Evolutionary conservation across 2,113 vertebrate genomes (phyloP).

Genomic region (Rhinolophus ferrumequinum): DNA sequence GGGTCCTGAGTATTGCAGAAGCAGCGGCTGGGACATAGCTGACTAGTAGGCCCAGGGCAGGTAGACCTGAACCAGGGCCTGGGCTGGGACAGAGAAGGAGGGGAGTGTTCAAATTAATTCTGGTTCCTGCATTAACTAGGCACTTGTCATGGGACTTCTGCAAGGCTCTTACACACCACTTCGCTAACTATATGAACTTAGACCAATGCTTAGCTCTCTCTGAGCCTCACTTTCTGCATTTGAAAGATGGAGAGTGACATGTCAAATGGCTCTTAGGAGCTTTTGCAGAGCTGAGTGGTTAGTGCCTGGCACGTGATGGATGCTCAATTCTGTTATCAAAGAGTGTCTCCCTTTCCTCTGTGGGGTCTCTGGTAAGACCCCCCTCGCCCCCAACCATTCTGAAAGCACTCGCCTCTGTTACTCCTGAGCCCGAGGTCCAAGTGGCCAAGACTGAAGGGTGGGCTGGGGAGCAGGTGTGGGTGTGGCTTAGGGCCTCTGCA

Average conservation of each 20-base stretch:
- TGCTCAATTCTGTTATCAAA: neutral
- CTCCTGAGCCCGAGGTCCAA: neutral
- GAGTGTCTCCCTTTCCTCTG: neutral
- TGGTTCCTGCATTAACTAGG: neutral
- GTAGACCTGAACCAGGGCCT: neutral
- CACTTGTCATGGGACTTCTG: neutral
- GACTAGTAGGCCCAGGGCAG: neutral
- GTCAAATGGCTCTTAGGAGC: neutral
- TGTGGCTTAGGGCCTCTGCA: neutral
- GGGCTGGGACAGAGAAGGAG: neutral
- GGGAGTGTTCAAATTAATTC: neutral
- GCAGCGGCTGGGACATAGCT: neutral
- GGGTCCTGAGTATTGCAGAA: neutral
- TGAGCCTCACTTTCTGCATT: neutral
- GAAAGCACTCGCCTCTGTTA: neutral
- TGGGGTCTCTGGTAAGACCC: neutral
- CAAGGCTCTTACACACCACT: neutral
- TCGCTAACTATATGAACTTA: neutral
- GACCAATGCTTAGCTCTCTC: neutral
- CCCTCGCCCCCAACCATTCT: neutral
- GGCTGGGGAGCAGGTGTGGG: neutral
- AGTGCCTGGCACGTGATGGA: neutral
- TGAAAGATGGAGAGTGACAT: neutral
- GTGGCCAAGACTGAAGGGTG: neutral
- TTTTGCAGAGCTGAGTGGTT: neutral